Evolutionary conservation across 1,140 invertebrate species (phyloP).

Genomic region (Mycetomoellerius zeteki): DNA sequence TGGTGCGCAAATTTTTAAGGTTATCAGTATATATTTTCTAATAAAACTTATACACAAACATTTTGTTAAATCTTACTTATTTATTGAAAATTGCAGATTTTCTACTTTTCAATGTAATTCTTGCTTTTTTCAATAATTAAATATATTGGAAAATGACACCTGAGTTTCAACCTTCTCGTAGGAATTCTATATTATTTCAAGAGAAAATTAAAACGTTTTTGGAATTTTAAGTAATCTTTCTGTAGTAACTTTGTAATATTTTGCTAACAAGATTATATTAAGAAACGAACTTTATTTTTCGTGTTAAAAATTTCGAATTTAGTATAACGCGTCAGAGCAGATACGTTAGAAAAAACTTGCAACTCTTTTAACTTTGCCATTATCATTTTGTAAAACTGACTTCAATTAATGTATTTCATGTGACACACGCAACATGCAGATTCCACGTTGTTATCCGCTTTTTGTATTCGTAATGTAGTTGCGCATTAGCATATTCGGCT

Average conservation of each 20-base stretch:
- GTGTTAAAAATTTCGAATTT: neutral
- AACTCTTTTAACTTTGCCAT: neutral
- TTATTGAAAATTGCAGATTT: no score
- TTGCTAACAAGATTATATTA: neutral
- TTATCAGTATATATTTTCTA: no score
- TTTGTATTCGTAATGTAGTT: conserved; percentile 31
- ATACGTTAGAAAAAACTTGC: neutral
- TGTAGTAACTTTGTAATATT: conserved; percentile 7
- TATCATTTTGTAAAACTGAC: neutral
- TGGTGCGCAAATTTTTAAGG: no score
- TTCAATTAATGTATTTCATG: conserved; percentile 20
- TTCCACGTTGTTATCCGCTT: conserved; percentile 15
- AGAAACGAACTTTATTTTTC: neutral
- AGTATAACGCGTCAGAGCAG: neutral
- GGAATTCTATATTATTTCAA: no score
- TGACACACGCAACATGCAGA: neutral
- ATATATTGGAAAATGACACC: no score
- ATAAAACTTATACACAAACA: no score
- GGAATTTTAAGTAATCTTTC: conserved; percentile 3
- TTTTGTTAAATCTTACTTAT: no score
- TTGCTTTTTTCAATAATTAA: no score
- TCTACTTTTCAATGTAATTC: no score
- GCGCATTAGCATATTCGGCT: conserved; percentile 48
- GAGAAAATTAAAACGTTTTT: neutral
- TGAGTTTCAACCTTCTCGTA: no score